Base-by-base conservation (phyloP, 2,888 invertebrate species). In the Polietes domitor region DNA sequence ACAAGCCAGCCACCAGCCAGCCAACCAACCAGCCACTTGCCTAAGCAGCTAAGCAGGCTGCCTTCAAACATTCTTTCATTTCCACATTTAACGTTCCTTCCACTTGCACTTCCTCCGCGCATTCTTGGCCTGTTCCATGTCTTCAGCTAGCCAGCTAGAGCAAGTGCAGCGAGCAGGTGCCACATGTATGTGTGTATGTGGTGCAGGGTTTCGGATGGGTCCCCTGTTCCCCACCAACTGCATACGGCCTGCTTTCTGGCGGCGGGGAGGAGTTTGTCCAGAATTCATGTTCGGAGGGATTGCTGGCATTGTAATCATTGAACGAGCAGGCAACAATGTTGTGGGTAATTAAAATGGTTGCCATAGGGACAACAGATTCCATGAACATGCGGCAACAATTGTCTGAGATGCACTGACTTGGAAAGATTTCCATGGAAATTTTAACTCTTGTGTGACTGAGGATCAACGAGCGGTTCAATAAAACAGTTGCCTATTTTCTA, bases 141-240 rank as follows among this genome's bases (percentile, higher is more conserved):
- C 9, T 37, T 65, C 15, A n/a, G n/a, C n/a, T n/a, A n/a, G n/a
- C n/a, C 7, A 15, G 68, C 6, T 12, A 17, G 19, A 73, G 73
- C 76, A 78, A 81, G 81, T 78, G 81, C 68, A 70, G 12, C 65
- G 21, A 77, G 78, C 78, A 79, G 84, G 84, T 84, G 78, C 76
- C 43, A 37, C n/a, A n/a, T 41, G 19, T 72, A 55, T n/a, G 41
- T 17, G 32, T 19, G 19, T 68, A 32, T 32, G 32, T 32, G 32
- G 4, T 32, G 32, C 32, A 32, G 3, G 3, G 32, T 32, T 32
- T 32, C 43, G 21, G 68, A 70, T 77, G 53, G 74, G 80, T n/a
- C n/a, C 37, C 21, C n/a, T 15, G 2, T 3, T 32, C 77, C 61
- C 53, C 63, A 17, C 17, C 74, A 75, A 70, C n/a, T 17, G 28